Base-by-base conservation (phyloP, 1,140 invertebrate genomes). In the Mizuhopecten yessoensis region DNA sequence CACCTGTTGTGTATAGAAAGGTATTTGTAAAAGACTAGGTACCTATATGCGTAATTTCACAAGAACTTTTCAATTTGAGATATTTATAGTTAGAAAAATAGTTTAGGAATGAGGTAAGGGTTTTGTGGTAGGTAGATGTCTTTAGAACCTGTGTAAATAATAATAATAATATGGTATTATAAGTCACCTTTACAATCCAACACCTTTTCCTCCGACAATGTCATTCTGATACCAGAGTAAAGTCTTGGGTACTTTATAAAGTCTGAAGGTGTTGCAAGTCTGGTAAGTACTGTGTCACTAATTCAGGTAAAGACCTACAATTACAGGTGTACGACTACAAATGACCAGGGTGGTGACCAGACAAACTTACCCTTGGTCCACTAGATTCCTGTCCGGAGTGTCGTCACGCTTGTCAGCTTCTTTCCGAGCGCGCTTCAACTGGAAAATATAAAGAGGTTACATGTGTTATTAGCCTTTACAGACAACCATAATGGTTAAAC, bases 391-490 rank as follows among this genome's bases (percentile, higher is more conserved):
- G 3, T 75, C 57, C 23, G 57, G 57, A 75, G 57, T 75, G n/a
- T 75, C 57, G 9, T 75, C 57, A 75, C 57, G n/a, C 57, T 75
- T 75, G 23, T 75, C 57, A 23, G n/a, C n/a, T n/a, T 75, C 57
- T 75, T 75, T 75, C 57, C 57, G 57, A 75, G 57, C 57, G n/a
- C 57, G 57, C 57, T 75, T 75, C 57, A 75, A 75, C 57, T 75
- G 57, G n/a, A 75, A 75, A 75, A 75, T 75, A 75, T 75, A 0
- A 75, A 75, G 57, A 75, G 57, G 57, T 75, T 75, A n/a, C n/a
- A n/a, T 5, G 11, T 75, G n/a, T 75, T n/a, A 75, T 75, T 75
- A 29, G 9, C 57, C 57, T 29, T 29, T 75, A n/a, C 23, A 29
- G 57, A 75, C 57, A n/a, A 75, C 57, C 57, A 75, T 75, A 29